phyloP scores from a whole-genome alignment of 2,888 invertebrate species.

The Melolontha melolontha region DNA sequence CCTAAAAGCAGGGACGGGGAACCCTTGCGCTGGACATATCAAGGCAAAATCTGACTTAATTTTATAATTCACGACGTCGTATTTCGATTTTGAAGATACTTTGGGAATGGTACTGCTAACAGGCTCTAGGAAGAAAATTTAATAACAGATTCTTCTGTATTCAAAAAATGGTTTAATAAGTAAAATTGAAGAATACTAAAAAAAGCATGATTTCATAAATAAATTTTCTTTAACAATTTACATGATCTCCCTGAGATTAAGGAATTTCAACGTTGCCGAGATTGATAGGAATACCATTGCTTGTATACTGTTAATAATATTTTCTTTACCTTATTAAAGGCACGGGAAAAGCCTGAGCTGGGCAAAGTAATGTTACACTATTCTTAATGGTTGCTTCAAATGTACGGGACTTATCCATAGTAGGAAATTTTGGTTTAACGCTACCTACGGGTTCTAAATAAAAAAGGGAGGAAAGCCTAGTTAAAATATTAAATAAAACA shows the following conservation, averaged over 20 bases:
- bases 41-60: conserved; percentile 66
- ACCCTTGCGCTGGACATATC: conserved; percentile 80
- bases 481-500: not conserved
- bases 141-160: too few species aligned
- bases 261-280: not conserved
- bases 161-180: not conserved
- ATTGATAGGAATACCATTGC: conserved; percentile 15
- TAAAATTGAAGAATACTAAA: conserved; percentile 4
- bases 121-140: conserved; percentile 62
- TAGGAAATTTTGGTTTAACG: conserved; percentile 73
- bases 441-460: conserved; percentile 71
- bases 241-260: too few species aligned
- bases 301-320: not conserved
- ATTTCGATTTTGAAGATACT: conserved; percentile 63
- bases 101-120: conserved; percentile 68
- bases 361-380: conserved; percentile 77
- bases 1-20: conserved; percentile 71
- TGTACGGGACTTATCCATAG: conserved; percentile 75
- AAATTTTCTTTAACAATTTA: not conserved
- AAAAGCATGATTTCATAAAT: not conserved
- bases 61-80: conserved; percentile 59
- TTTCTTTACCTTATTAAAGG: conserved; percentile 76
- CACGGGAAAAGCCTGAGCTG: conserved; percentile 82
- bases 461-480: conserved; percentile 7
- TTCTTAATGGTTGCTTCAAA: conserved; percentile 67